Percentiles rank a stretch among this genome's conserved stretches.
Evolutionary conservation across 2,888 invertebrate genomes (phyloP).

Genomic region (Baronia brevicornis): DNA sequence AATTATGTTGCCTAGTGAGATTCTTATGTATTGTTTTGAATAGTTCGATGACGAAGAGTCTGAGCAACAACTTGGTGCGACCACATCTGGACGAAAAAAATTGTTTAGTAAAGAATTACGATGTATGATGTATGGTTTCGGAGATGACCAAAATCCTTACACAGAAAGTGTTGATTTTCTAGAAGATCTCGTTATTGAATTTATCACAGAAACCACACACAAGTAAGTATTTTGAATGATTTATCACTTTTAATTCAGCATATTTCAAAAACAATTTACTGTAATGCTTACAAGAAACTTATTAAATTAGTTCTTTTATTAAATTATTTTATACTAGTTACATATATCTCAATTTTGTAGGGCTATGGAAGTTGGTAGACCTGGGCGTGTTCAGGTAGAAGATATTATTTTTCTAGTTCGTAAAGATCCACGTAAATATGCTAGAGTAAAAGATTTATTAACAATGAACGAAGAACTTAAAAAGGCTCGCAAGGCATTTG

Average conservation of each 20-base stretch:
- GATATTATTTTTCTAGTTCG: constrained; percentile 97
- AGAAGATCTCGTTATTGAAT: constrained; percentile 98
- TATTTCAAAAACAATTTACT: too few species aligned
- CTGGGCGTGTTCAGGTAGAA: constrained; percentile 98
- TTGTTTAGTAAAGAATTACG: constrained; percentile 93
- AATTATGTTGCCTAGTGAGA: too few species aligned
- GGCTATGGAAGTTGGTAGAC: constrained; percentile 97
- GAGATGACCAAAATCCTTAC: constrained; percentile 99
- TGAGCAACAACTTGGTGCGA: constrained; percentile 81
- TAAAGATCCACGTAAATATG: constrained; percentile 97
- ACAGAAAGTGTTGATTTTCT: constrained; percentile 98
- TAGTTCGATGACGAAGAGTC: constrained; percentile 82
- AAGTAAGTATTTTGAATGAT: constrained; percentile 59
- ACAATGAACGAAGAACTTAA: constrained; percentile 99
- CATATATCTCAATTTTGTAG: constrained; percentile 63
- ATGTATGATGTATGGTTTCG: constrained; percentile 99
- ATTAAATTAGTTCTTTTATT: background rate
- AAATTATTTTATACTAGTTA: background rate
- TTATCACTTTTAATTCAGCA: background rate
- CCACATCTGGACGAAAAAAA: constrained; percentile 84
- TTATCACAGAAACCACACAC: constrained; percentile 95
- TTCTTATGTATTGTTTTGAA: constrained; percentile 16
- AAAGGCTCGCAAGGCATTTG: constrained; percentile 99
- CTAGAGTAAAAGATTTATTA: constrained; percentile 95
- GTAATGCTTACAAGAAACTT: background rate